phyloP scores from a whole-genome alignment of 1,140 invertebrate genomes.

The Ylistrum balloti region DNA sequence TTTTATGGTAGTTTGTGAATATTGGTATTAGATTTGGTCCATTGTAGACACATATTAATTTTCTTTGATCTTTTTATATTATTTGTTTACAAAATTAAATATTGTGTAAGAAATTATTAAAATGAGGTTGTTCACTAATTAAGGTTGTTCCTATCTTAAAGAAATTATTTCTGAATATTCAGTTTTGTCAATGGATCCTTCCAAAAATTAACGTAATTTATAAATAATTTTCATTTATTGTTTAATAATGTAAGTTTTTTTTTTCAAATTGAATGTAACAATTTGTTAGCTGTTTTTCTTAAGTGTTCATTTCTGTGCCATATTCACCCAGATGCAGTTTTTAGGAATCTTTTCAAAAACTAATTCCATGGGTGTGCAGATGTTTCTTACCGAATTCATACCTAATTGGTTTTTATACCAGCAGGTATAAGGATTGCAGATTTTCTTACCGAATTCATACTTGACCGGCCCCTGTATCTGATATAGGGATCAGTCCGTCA shows the following conservation, averaged over 20 bases:
- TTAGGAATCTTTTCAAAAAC: neutral
- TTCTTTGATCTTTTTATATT: neutral
- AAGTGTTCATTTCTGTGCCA: neutral
- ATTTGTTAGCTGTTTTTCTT: neutral
- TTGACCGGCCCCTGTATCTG: too few species aligned
- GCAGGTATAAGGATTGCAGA: neutral
- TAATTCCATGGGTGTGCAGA: neutral
- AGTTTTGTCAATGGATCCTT: too few species aligned
- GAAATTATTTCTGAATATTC: too few species aligned
- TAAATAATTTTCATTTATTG: too few species aligned
- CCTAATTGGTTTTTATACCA: neutral
- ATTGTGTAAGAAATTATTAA: too few species aligned
- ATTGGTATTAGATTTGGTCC: neutral
- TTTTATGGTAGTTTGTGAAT: neutral
- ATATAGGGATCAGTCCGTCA: too few species aligned
- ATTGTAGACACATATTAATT: neutral
- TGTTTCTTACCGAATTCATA: neutral
- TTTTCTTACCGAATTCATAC: slow-evolving; percentile 31
- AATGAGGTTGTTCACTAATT: too few species aligned
- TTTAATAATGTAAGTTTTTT: too few species aligned
- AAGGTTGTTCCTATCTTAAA: too few species aligned
- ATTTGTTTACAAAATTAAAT: neutral
- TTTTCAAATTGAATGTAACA: too few species aligned
- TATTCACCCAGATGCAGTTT: neutral
- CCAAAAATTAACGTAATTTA: too few species aligned